Base-by-base conservation (phyloP, 1,140 invertebrate species). In the Penaeus vannamei region DNA sequence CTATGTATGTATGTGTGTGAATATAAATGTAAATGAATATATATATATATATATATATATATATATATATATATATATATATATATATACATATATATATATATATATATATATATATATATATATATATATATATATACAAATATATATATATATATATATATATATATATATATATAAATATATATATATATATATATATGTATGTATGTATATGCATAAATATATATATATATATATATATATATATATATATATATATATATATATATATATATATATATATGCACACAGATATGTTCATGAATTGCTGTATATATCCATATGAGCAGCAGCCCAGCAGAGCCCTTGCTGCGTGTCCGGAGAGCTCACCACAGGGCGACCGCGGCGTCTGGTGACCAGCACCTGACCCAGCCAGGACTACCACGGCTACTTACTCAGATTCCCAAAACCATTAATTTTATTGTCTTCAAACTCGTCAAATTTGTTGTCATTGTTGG, bases 381-480 rank as follows among this genome's bases (percentile, higher is more conserved):
- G 26, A 76, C 10, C 14, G 61, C 59, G 81, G 81, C n/a, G 12
- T 19, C 36, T 19, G 22, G 22, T 61, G n/a, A 23, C 59, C 20
- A 17, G 32, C 59, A 61, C 36, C 14, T 46, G 82, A 64, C 59
- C 14, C 59, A 12, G 53, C 8, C 59, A n/a, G 66, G 19, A 5
- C 29, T 3, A 19, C 14, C 23, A 26, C 26, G 10, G 60, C 60
- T 89, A 89, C 87, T 89, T 89, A 89, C 87, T 89, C 82, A 89
- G 46, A 69, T 89, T 89, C 29, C 87, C 87, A 59, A 46, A 89
- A 89, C 85, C 77, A 66, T 84, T 89, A 53, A 69, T 89, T 77
- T 84, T 89, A 84, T 79, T 89, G 26, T 89, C 87, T 42, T 79
- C 87, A 62, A 85, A 89, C n/a, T 89, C 87, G 53, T 60, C 77